Conservation (phyloP, 2,888 invertebrate genomes). For the Limulus polyphemus region DNA sequence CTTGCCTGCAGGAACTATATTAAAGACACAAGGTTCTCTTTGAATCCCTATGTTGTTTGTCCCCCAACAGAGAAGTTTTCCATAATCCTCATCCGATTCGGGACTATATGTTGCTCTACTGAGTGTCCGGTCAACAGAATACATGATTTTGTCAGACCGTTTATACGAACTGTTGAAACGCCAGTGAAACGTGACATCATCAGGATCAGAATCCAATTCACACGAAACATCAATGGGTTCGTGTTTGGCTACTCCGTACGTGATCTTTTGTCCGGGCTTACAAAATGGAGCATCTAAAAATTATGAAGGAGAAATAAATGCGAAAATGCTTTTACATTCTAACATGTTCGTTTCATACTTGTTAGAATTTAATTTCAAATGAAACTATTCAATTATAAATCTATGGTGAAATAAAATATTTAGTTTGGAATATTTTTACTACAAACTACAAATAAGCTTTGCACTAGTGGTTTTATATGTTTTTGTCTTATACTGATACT, state of each 20-base stretch:
- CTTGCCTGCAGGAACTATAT: constrained; percentile 77
- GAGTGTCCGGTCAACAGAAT: constrained; percentile 47
- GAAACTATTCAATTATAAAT: no score
- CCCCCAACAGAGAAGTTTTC: constrained; percentile 73
- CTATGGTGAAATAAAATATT: no score
- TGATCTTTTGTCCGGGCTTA: constrained; percentile 17
- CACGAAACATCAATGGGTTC: constrained; percentile 25
- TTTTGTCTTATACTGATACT: no score
- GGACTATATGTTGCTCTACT: constrained; percentile 78
- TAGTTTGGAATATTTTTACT: no score
- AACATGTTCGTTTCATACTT: no score
- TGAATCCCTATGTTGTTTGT: constrained; percentile 69
- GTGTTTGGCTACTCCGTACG: constrained; percentile 25
- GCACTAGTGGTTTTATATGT: no score
- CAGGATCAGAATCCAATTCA: constrained; percentile 27
- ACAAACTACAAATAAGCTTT: no score
- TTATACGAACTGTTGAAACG: constrained; percentile 70
- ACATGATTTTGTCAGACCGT: constrained; percentile 14
- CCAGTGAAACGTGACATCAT: constrained; percentile 66
- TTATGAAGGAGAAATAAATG: constrained; percentile 24
- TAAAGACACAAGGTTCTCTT: constrained; percentile 73
- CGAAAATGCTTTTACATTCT: no score
- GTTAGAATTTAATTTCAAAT: no score
- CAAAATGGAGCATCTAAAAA: constrained; percentile 47
- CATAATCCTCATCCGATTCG: constrained; percentile 78